These are phyloP conservation scores for Oophaga sylvatica DNA, from an alignment of 2,797 vertebrate species.

Conservation along the genomic window DNA sequence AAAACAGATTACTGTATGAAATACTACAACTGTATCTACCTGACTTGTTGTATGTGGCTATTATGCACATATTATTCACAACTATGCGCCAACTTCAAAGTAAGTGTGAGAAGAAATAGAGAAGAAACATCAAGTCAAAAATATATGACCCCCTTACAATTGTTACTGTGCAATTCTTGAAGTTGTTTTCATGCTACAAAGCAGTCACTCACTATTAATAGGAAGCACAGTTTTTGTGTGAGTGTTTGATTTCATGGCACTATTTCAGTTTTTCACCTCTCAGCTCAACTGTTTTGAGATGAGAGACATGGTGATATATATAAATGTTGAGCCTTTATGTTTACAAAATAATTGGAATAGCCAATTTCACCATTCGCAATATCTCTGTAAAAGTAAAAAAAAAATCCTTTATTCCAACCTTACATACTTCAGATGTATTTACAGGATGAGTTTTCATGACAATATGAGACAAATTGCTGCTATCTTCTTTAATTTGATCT, in stretches of 20 bases:
- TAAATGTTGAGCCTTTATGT: constrained; percentile 16
- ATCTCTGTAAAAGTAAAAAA: constrained; percentile 10
- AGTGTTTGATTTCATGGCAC: constrained; percentile 14
- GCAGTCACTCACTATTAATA: neutral
- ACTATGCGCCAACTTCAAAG: neutral
- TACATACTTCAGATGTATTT: constrained; percentile 39
- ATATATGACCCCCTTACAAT: neutral
- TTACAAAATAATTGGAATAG: constrained; percentile 47
- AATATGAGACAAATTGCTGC: constrained; percentile 78
- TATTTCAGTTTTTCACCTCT: constrained; percentile 24
- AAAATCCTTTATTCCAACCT: constrained; percentile 28
- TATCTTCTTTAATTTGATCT: constrained; percentile 78
- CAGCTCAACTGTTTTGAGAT: constrained; percentile 6
- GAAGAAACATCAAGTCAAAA: neutral
- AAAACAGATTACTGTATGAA: too few species aligned
- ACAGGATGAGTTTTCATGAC: constrained; percentile 73
- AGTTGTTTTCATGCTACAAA: constrained; percentile 9
- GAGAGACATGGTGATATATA: constrained; percentile 28
- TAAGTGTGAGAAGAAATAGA: neutral
- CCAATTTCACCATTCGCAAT: constrained; percentile 31
- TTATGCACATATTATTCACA: neutral
- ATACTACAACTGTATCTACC: too few species aligned
- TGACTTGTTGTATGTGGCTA: neutral
- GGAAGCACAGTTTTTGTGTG: neutral
- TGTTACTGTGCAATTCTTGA: neutral